Evolutionary conservation across 2,113 vertebrate species (phyloP).

Genomic region (Rattus norvegicus): DNA sequence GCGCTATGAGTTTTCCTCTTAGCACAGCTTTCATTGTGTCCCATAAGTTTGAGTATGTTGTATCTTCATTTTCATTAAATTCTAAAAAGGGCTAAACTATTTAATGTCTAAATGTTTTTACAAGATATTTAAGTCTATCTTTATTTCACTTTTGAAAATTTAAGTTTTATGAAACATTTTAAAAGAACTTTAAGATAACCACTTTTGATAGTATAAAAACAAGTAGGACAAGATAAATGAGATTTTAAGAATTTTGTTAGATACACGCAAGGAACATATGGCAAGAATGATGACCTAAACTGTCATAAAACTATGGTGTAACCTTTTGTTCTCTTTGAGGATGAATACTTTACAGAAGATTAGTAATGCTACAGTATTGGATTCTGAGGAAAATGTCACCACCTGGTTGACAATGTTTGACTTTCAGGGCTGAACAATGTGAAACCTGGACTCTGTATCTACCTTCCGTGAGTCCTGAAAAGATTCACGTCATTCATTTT

Average conservation of each 20-base stretch:
- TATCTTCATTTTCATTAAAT: too few species aligned
- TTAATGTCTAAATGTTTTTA: not conserved
- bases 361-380: slow-evolving; percentile 53
- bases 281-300: slow-evolving; percentile 45
- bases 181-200: slow-evolving; percentile 49
- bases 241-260: slow-evolving; percentile 50
- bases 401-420: not conserved
- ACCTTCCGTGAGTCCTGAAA: not conserved
- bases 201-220: slow-evolving; percentile 42
- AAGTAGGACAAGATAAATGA: slow-evolving; percentile 65
- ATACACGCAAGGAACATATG: slow-evolving; percentile 11
- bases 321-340: slow-evolving; percentile 70
- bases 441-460: slow-evolving; percentile 11
- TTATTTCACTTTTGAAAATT: slow-evolving; percentile 59
- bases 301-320: slow-evolving; percentile 52
- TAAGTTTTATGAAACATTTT: slow-evolving; percentile 43
- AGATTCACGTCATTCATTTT: not conserved
- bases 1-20: too few species aligned
- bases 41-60: too few species aligned
- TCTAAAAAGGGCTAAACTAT: not conserved
- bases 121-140: slow-evolving; percentile 4
- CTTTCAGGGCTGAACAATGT: slow-evolving; percentile 40
- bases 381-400: slow-evolving; percentile 53
- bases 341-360: slow-evolving; percentile 66
- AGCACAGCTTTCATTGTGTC: too few species aligned